Conservation (phyloP, 1,140 invertebrate genomes). For the Brachionus koreanus region DNA sequence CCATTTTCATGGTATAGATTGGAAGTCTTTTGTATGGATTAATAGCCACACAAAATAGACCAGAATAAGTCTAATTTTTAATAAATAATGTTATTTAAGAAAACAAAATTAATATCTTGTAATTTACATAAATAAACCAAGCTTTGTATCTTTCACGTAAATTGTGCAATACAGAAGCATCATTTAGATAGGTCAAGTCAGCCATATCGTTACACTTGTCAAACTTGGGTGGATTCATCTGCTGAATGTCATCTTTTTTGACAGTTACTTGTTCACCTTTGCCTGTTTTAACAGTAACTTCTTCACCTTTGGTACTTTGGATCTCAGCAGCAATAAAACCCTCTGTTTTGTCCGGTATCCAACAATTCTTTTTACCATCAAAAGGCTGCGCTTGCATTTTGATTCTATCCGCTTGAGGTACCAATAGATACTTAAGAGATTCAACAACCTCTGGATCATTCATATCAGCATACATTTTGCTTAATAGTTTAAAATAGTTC, state of each 20-base stretch:
- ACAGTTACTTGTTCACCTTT: constrained; percentile 65
- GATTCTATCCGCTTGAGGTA: constrained; percentile 40
- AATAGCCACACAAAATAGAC: too few species aligned
- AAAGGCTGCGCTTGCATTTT: constrained; percentile 80
- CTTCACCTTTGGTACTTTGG: constrained; percentile 93
- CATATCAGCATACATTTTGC: constrained; percentile 34
- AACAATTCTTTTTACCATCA: constrained; percentile 99
- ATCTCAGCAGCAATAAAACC: too few species aligned
- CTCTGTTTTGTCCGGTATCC: constrained; percentile 95
- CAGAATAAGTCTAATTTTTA: too few species aligned
- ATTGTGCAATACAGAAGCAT: too few species aligned
- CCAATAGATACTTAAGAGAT: constrained; percentile 38
- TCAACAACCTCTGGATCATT: constrained; percentile 45
- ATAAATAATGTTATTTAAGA: too few species aligned
- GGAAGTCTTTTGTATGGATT: too few species aligned
- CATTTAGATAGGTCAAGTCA: too few species aligned
- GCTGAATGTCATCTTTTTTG: constrained; percentile 92
- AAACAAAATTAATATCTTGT: too few species aligned
- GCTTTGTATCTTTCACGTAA: too few species aligned
- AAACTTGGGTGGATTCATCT: constrained; percentile 99
- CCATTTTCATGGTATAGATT: too few species aligned
- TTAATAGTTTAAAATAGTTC: not conserved
- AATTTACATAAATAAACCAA: too few species aligned
- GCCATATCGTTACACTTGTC: too few species aligned
- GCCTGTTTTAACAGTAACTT: constrained; percentile 77